Percentiles rank a stretch among this genome's conserved stretches.
Conservation (phyloP, 2,797 vertebrate genomes). For the Hylomyscus alleni region DNA sequence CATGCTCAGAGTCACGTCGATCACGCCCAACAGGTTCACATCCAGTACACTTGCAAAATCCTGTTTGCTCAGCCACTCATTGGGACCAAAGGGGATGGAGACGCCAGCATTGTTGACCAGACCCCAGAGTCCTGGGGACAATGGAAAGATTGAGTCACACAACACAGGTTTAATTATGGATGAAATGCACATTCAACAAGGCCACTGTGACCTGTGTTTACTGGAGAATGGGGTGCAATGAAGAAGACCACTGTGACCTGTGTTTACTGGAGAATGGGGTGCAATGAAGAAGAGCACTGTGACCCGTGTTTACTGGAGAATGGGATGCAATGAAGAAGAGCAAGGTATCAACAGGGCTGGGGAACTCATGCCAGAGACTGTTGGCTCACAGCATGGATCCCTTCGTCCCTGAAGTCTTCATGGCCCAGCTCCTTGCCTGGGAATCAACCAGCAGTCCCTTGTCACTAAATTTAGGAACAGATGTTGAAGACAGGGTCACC, state of each 20-base stretch:
- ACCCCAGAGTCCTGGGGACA: conserved; percentile 87
- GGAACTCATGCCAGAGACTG: too few species aligned
- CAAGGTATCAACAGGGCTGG: neutral
- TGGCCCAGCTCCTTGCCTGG: too few species aligned
- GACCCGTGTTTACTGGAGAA: too few species aligned
- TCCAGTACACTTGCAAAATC: conserved; percentile 84
- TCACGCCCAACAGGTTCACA: conserved; percentile 86
- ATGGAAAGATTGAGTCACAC: neutral
- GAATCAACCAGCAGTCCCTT: neutral
- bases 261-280: too few species aligned
- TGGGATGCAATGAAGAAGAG: too few species aligned
- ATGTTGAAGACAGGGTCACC: neutral
- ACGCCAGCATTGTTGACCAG: conserved; percentile 88
- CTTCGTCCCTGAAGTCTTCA: neutral
- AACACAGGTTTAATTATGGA: neutral
- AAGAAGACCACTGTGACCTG: too few species aligned
- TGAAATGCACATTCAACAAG: neutral
- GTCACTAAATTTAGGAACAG: neutral
- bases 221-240: too few species aligned
- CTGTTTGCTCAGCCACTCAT: conserved; percentile 85
- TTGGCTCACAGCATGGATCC: neutral
- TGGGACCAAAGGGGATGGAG: fast-evolving
- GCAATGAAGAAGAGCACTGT: too few species aligned
- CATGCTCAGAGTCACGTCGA: conserved; percentile 86
- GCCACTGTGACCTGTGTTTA: too few species aligned